These are phyloP conservation scores for Corvus moneduloides DNA, from an alignment of 2,113 vertebrate genomes.

Conservation along the genomic window DNA sequence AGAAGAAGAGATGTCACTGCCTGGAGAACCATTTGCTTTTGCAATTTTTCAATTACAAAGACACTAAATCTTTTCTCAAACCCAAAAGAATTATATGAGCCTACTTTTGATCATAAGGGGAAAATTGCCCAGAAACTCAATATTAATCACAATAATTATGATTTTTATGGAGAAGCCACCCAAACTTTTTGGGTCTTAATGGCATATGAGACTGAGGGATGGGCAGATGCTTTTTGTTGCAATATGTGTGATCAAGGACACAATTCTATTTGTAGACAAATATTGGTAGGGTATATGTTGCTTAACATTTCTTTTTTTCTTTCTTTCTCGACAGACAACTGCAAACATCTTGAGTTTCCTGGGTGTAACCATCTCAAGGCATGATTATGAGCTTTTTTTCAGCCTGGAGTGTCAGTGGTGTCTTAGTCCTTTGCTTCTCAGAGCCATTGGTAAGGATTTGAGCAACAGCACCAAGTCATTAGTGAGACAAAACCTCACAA, in stretches of 20 bases:
- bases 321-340: background rate
- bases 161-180: background rate
- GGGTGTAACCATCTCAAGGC: background rate
- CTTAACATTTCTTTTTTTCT: background rate
- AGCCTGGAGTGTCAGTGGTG: background rate
- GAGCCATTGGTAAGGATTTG: background rate
- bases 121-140: background rate
- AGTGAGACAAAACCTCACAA: background rate
- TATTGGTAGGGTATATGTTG: background rate
- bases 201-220: background rate
- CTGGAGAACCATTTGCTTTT: background rate
- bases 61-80: background rate
- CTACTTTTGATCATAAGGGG: background rate
- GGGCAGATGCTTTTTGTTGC: background rate
- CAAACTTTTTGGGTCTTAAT: background rate
- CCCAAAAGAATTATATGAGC: background rate
- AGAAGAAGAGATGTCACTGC: background rate
- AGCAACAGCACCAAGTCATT: background rate
- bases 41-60: background rate
- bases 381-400: background rate
- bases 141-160: background rate
- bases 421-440: background rate
- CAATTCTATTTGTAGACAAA: background rate
- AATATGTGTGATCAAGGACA: background rate
- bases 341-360: background rate